phyloP scores from a whole-genome alignment of 1,140 invertebrate species.

The Bicyclus anynana region DNA sequence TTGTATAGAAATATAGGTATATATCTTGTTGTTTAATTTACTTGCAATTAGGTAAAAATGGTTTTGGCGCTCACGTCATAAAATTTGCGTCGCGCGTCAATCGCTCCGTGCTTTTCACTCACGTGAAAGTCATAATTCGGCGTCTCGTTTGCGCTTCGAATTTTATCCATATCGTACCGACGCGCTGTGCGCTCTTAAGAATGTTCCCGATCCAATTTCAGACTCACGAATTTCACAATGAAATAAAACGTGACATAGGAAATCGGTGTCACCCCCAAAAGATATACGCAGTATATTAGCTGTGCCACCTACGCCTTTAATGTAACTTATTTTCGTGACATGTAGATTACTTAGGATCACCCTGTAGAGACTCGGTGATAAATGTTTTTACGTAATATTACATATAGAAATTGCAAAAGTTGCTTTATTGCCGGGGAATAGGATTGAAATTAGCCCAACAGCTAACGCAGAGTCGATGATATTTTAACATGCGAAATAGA shows the following conservation, averaged over 20 bases:
- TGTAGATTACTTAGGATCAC: constrained; percentile 23
- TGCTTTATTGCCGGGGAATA: background rate
- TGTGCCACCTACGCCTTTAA: constrained; percentile 15
- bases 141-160: too few relatives aligned
- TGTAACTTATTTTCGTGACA: constrained; percentile 21
- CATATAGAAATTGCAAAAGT: background rate
- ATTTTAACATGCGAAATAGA: background rate
- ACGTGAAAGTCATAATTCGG: too few relatives aligned
- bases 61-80: too few relatives aligned
- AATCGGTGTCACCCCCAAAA: background rate
- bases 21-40: too few relatives aligned
- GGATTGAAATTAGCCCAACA: background rate
- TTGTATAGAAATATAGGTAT: too few relatives aligned
- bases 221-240: background rate
- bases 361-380: constrained; percentile 21
- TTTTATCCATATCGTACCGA: too few relatives aligned
- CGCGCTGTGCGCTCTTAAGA: too few relatives aligned
- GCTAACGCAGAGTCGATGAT: background rate
- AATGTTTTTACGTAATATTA: constrained; percentile 16
- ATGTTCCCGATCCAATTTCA: too few relatives aligned
- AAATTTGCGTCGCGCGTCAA: too few relatives aligned
- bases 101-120: too few relatives aligned
- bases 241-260: background rate
- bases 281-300: background rate
- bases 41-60: too few relatives aligned